Evolutionary conservation across 2,113 vertebrate species (phyloP), one percentile per base, ranked within the genome.

Genomic region (Calidris pygmaea): DNA sequence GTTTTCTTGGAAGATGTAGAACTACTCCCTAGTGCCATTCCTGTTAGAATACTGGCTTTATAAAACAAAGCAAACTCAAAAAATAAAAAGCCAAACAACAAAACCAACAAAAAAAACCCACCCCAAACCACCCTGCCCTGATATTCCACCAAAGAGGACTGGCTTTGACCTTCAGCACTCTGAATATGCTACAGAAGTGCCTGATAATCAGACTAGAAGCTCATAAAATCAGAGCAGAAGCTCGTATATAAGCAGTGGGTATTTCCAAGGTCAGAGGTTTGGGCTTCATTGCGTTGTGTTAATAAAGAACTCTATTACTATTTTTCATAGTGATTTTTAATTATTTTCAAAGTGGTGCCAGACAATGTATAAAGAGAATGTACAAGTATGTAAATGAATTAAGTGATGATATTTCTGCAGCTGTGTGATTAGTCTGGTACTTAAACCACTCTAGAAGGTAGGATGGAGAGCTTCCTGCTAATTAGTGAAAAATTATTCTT

Each of bases 171-270:
- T 95, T 59, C 16, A 43, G 1, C 53, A 7, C 11, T 43, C 12
- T 45, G 18, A 81, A 17, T 15, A 14, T 48, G 43, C 82, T 79
- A 6, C 37, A 58, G 66, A 13, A 67, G 5, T 34, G 10, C 11
- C 39, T 50, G 32, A 34, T 76, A 77, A 70, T 34, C 7, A 53
- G 35, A 21, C 2, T 50, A 70, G 70, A 22, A 2, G 32, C 1
- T 34, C 4, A 0, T 30, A 10, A 55, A 55, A 55, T 55, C 9
- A 53, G 39, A 23, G 2, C 50, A 73, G 74, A 22, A 2, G 32
- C 1, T 34, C 3, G 0, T 30, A 6, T 6, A 3, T n/a, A 8
- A 78, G 43, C 43, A 67, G 32, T 1, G 24, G 29, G n/a, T n/a
- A 20, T 76, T 73, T 20, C 19, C 68, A 37, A 26, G 92, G 86